Evolutionary conservation across 2,113 vertebrate species (phyloP).

Genomic region (Eupsittula cactorum): DNA sequence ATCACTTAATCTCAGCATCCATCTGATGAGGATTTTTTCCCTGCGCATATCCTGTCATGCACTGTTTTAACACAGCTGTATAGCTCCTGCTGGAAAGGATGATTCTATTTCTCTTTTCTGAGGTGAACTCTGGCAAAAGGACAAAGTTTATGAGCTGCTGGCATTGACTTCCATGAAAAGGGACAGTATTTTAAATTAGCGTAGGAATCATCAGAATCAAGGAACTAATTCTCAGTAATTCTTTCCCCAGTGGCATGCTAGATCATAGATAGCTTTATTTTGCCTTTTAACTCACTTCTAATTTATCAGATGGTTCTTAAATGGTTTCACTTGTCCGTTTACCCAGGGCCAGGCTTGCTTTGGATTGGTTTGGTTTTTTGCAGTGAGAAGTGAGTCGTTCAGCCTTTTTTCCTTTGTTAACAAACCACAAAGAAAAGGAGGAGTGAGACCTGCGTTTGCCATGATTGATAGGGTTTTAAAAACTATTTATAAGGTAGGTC

Average conservation of each 20-base stretch:
- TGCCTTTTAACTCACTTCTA: neutral
- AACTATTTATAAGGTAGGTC: neutral
- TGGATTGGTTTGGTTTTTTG: neutral
- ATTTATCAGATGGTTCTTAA: neutral
- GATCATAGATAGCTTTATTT: neutral
- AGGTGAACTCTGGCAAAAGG: neutral
- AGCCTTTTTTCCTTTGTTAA: neutral
- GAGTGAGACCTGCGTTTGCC: neutral
- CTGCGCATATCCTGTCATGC: neutral
- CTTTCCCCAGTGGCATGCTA: neutral
- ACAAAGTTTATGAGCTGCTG: neutral
- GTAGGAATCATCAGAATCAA: neutral
- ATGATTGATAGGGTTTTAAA: neutral
- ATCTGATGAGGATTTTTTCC: neutral
- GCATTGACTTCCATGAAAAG: neutral
- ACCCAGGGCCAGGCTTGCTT: neutral
- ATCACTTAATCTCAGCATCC: neutral
- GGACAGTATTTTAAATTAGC: neutral
- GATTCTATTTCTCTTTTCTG: neutral
- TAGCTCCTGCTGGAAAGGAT: neutral
- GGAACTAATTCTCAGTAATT: neutral
- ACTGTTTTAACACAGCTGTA: neutral
- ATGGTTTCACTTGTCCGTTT: neutral
- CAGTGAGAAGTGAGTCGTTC: neutral
- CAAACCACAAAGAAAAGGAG: neutral